Evolutionary conservation across 1,140 invertebrate genomes (phyloP).

Genomic region (Panulirus ornatus): DNA sequence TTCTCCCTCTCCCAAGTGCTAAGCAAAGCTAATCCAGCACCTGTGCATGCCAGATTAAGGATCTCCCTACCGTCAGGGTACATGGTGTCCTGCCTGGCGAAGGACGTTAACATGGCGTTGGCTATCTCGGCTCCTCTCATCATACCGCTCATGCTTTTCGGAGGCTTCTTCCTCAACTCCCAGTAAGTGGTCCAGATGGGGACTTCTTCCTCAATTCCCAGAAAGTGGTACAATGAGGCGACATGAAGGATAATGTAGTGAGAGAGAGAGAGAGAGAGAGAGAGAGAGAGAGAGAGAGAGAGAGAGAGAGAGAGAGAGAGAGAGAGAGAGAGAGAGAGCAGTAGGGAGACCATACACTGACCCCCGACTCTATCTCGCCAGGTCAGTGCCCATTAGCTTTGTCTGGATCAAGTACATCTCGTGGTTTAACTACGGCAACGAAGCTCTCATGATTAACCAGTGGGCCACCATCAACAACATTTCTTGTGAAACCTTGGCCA

Average conservation of each 20-base stretch:
- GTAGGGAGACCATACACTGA: too few species aligned
- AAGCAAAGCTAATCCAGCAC: conserved; percentile 21
- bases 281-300: not conserved
- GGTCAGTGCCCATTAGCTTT: conserved; percentile 79
- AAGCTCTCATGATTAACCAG: conserved; percentile 80
- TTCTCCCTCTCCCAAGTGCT: not conserved
- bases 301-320: not conserved
- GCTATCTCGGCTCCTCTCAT: conserved; percentile 80
- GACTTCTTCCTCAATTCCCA: too few species aligned
- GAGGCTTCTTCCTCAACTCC: conserved; percentile 81
- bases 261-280: not conserved
- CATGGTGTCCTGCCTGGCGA: conserved; percentile 78
- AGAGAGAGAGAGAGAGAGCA: not conserved
- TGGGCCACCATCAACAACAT: conserved; percentile 77
- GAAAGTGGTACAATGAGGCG: not conserved
- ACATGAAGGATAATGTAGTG: not conserved
- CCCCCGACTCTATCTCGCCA: conserved; percentile 56
- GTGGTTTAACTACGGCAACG: conserved; percentile 81
- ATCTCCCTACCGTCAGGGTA: conserved; percentile 78
- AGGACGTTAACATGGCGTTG: conserved; percentile 78
- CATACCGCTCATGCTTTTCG: conserved; percentile 81
- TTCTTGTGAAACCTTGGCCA: not conserved
- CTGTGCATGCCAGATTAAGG: too few species aligned
- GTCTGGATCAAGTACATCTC: conserved; percentile 80
- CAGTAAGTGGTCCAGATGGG: conserved; percentile 76